phyloP scores from a whole-genome alignment of 2,888 invertebrate species.

The Tipula lateralis region DNA sequence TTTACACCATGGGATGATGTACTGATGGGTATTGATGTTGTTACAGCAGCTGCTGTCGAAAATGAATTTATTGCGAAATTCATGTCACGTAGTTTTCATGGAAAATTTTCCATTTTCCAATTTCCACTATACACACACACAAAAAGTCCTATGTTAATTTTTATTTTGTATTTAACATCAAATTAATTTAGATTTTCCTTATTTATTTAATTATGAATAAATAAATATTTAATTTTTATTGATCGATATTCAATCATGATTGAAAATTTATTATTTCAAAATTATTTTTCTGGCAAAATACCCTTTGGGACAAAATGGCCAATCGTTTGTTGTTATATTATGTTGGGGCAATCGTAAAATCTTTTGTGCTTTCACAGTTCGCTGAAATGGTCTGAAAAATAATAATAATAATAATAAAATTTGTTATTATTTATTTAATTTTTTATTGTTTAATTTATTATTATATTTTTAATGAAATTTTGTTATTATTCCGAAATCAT shows the following conservation, averaged over 20 bases:
- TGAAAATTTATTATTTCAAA: neutral
- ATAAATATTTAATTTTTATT: constrained; percentile 24
- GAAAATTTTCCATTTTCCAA: neutral
- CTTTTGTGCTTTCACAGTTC: neutral
- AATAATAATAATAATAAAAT: neutral
- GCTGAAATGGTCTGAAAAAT: neutral
- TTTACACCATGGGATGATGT: neutral
- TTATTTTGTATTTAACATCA: neutral
- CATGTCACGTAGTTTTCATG: neutral
- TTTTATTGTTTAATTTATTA: neutral
- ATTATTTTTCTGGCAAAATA: neutral
- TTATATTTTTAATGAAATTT: neutral
- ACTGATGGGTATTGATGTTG: neutral
- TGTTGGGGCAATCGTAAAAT: neutral
- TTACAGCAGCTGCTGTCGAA: neutral
- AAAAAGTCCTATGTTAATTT: neutral
- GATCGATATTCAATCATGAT: neutral
- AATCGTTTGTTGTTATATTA: neutral
- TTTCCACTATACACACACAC: neutral
- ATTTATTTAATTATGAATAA: constrained; percentile 19
- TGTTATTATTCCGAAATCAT: neutral
- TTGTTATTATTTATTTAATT: neutral
- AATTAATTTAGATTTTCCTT: neutral
- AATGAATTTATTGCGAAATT: constrained; percentile 12
- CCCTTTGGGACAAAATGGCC: neutral